Evolutionary conservation across 2,113 vertebrate species (phyloP), one percentile per base, ranked within the genome.

Genomic region (Tonatia bakeri): DNA sequence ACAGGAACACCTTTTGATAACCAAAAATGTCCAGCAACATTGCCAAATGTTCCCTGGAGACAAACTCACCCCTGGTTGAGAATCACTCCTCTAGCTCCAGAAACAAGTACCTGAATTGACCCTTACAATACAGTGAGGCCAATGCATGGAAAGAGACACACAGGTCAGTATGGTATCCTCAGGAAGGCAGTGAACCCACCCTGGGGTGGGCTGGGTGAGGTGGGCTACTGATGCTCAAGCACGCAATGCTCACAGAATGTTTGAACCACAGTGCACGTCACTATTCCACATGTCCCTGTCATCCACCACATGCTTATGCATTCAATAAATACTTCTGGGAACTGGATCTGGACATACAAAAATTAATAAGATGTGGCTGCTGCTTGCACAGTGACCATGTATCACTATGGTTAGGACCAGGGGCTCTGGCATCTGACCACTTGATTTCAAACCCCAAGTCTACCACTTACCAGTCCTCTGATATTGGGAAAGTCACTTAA

Each of bases 311-410:
- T 91, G 17, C 8, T 94, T 93, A 86, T 69, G 72, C 38, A 94
- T 64, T 69, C 61, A 89, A 40, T 52, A 82, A 93, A 6, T 87
- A 87, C 69, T 79, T 86, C 47, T 80, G 22, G 95, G 79, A 93
- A 79, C 19, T 56, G 22, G 76, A 3, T 9, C 45, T 7, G 33
- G 67, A 40, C 28, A 70, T 40, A 83, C 8, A 91, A 43, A 82
- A 88, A 70, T 59, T 81, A 92, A 24, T 31, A 40, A 88, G 31
- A 76, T 2, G n/a, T 4, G 8, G 17, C 5, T 54, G 22, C n/a
- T 77, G 8, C 17, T 72, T 92, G 10, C 47, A 43, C 15, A 86
- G 70, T 85, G n/a, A 11, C 5, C 43, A 28, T 15, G 2, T 28
- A 10, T 69, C 89, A 73, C 64, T 82, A 83, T 4, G 65, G 13